A percentile compares a stretch with the other conserved stretches of the same genome.
Conservation (phyloP, 2,888 invertebrate species). For the Chesias legatella region DNA sequence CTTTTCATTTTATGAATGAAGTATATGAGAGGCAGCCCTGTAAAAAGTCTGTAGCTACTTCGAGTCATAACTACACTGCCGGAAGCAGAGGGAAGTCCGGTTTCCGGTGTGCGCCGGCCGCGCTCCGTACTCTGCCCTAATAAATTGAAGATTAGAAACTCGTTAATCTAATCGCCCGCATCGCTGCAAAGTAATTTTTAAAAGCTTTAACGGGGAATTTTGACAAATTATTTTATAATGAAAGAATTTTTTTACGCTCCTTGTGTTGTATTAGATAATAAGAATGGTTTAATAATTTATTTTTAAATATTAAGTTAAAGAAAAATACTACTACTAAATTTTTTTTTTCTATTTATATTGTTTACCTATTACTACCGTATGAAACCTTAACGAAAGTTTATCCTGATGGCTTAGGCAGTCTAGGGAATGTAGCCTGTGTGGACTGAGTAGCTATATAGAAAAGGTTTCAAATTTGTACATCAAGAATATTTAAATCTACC, state of each 20-base stretch:
- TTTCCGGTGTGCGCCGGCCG: constrained; percentile 38
- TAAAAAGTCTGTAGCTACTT: constrained; percentile 11
- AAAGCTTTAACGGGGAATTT: constrained; percentile 18
- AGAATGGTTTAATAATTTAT: too few relatives aligned
- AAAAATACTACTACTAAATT: too few relatives aligned
- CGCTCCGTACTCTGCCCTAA: constrained; percentile 38
- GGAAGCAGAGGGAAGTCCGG: constrained; percentile 48
- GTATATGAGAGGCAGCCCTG: constrained; percentile 13
- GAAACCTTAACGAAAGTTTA: too few relatives aligned
- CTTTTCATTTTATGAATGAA: too few relatives aligned
- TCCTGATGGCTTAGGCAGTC: too few relatives aligned
- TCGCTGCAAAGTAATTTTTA: constrained; percentile 40
- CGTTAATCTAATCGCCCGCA: constrained; percentile 62
- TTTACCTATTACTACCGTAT: too few relatives aligned
- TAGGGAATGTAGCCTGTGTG: too few relatives aligned
- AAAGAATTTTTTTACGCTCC: constrained; percentile 4
- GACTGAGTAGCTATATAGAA: too few relatives aligned
- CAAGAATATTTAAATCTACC: too few relatives aligned
- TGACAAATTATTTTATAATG: constrained; percentile 23
- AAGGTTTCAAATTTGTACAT: too few relatives aligned
- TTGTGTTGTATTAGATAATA: constrained; percentile 15
- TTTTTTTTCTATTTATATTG: too few relatives aligned
- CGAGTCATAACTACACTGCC: constrained; percentile 43
- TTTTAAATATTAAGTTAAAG: too few relatives aligned
- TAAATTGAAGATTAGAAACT: constrained; percentile 74